Conservation (phyloP, 2,888 invertebrate species). For the Ypsolopha sequella region DNA sequence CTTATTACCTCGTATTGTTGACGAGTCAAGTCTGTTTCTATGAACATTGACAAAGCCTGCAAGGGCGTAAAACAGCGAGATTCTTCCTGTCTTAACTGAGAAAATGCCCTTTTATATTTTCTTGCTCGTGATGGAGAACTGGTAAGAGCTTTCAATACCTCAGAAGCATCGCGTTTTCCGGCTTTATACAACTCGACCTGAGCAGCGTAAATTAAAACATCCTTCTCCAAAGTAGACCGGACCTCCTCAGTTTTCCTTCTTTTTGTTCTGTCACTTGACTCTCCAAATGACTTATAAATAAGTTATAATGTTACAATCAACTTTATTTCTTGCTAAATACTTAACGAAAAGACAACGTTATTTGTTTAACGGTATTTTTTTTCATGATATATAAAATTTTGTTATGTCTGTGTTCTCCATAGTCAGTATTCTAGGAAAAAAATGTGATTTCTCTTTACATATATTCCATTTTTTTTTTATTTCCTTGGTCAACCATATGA, state of each 20-base stretch:
- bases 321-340: too few relatives aligned
- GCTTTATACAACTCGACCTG: too few relatives aligned
- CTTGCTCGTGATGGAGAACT: slow-evolving; percentile 9
- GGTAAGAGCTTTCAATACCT: slow-evolving; percentile 1
- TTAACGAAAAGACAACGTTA: too few relatives aligned
- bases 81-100: not conserved
- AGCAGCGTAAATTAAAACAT: slow-evolving; percentile 5
- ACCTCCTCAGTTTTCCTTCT: slow-evolving; percentile 12
- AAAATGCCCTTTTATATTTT: slow-evolving; percentile 7
- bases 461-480: too few relatives aligned
- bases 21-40: slow-evolving; percentile 11
- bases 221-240: slow-evolving; percentile 2
- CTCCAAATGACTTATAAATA: slow-evolving; percentile 10
- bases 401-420: too few relatives aligned
- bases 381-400: too few relatives aligned
- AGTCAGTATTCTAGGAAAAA: too few relatives aligned
- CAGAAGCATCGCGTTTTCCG: not conserved
- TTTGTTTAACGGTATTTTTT: too few relatives aligned
- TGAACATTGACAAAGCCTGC: slow-evolving; percentile 11
- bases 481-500: too few relatives aligned
- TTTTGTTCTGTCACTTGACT: slow-evolving; percentile 12
- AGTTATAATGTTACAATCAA: too few relatives aligned
- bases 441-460: too few relatives aligned
- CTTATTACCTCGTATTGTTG: too few relatives aligned
- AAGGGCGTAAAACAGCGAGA: not conserved